Evolutionary conservation across 2,888 invertebrate species (phyloP).

Genomic region (Venusia cambrica): DNA sequence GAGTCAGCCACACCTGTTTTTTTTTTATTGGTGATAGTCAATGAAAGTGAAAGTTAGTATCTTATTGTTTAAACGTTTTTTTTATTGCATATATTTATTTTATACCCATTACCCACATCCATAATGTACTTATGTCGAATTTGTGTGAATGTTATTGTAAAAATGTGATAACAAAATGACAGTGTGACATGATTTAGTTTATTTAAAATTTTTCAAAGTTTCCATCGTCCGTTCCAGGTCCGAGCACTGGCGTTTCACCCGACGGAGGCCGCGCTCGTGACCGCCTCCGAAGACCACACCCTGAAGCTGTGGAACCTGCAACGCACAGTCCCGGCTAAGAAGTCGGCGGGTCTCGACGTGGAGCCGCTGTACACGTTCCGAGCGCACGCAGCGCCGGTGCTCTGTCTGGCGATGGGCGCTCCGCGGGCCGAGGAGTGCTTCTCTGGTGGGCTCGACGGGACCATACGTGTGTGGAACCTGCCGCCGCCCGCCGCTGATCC

Average conservation of each 20-base stretch:
- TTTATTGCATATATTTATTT: too few relatives aligned
- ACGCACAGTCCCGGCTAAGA: conserved; percentile 98
- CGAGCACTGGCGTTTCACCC: conserved; percentile 96
- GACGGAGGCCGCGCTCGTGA: conserved; percentile 96
- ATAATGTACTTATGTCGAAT: too few relatives aligned
- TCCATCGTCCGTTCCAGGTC: too few relatives aligned
- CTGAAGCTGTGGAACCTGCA: conserved; percentile 99
- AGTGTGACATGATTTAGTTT: too few relatives aligned
- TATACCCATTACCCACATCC: too few relatives aligned
- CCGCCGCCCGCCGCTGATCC: conserved; percentile 97
- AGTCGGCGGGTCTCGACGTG: conserved; percentile 97
- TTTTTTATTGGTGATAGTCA: too few relatives aligned
- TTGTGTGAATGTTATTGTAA: too few relatives aligned
- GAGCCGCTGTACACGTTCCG: conserved; percentile 99
- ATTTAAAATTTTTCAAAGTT: too few relatives aligned
- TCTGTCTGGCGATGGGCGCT: conserved; percentile 96
- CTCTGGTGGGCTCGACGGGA: conserved; percentile 96
- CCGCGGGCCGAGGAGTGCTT: conserved; percentile 97
- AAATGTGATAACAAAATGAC: too few relatives aligned
- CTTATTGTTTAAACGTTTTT: too few relatives aligned
- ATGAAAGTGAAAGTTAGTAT: too few relatives aligned
- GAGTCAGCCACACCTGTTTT: too few relatives aligned
- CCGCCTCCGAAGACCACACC: conserved; percentile 99
- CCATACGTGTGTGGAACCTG: conserved; percentile 97
- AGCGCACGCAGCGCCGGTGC: conserved; percentile 95